Conservation (phyloP, 2,888 invertebrate genomes). For the Melangyna quadrimaculata region DNA sequence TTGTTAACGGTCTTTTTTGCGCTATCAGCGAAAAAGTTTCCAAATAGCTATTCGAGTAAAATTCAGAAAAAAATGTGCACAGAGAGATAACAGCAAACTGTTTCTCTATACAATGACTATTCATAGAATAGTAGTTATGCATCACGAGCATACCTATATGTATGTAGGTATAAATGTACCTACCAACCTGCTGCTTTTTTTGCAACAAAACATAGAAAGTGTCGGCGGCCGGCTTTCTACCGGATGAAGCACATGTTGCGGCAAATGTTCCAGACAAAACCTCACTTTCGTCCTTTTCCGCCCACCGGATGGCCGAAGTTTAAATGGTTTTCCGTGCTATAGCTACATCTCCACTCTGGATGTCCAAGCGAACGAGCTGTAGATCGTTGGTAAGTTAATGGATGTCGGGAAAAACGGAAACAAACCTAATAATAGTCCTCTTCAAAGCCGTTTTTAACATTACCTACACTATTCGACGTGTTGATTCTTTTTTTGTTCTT, state of each 20-base stretch:
- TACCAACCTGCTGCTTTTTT: neutral
- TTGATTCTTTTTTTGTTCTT: too few relatives aligned
- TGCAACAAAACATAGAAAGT: neutral
- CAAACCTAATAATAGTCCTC: constrained; percentile 51
- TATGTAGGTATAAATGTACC: neutral
- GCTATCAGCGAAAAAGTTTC: constrained; percentile 63
- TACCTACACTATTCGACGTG: constrained; percentile 42
- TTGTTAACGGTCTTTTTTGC: constrained; percentile 22
- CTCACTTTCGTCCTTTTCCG: constrained; percentile 61
- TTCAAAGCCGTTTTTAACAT: constrained; percentile 20
- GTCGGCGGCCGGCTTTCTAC: constrained; percentile 29
- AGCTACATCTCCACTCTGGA: too few relatives aligned
- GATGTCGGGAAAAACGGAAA: constrained; percentile 31
- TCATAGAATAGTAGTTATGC: neutral
- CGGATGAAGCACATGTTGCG: constrained; percentile 63
- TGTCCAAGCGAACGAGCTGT: constrained; percentile 35
- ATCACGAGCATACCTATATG: neutral
- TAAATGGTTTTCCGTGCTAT: constrained; percentile 66
- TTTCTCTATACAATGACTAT: constrained; percentile 42
- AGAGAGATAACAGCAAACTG: constrained; percentile 58
- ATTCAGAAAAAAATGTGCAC: neutral
- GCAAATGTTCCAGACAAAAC: constrained; percentile 68
- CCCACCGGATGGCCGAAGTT: constrained; percentile 59
- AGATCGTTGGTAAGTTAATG: constrained; percentile 3
- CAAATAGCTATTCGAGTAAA: constrained; percentile 43